Evolutionary conservation across 2,797 vertebrate species (phyloP), one percentile per base, ranked within the genome.

Genomic region (Helostoma temminkii): DNA sequence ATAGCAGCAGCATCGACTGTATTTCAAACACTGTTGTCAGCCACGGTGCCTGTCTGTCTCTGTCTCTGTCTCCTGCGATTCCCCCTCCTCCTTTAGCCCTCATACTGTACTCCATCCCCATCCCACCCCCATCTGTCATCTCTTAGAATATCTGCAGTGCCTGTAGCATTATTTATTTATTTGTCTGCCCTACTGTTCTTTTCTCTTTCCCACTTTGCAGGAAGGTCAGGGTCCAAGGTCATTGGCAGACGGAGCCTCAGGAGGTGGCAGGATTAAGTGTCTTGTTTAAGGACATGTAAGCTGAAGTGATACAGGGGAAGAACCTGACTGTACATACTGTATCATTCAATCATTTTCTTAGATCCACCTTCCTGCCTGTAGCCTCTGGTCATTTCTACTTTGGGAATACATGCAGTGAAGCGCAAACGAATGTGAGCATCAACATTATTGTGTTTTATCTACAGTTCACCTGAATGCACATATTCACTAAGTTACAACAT

Each of bases 221-320:
- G 56, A 65, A 80, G 75, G 71, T 88, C 78, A 76, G 77, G 55
- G 67, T 8, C 25, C 63, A 78, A 70, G 69, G 64, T 80, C 66
- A 56, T 36, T 32, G 60, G 42, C 37, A 60, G 58, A 30, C 21
- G 9, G 50, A 66, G 57, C 45, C 66, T 70, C 52, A 22, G 60
- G 67, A 81, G 43, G 50, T 28, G 57, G 37, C 55, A 54, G 37
- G 60, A 67, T 48, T 78, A 34, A 63, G 22, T 49, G 37, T 74
- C 67, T 67, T 6, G 8, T 59, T 64, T 43, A 46, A 66, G 62
- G 46, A 54, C 18, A 25, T 49, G 57, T 74, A 53, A 46, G 30
- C 49, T 30, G n/a, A 55, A 36, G 16, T 21, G 16, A 45, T 19
- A 48, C 43, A 16, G 70, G 46, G 66, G 49, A 1, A 18, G 15